Evolutionary conservation across 2,113 vertebrate species (phyloP).

Genomic region (Tachycineta bicolor): DNA sequence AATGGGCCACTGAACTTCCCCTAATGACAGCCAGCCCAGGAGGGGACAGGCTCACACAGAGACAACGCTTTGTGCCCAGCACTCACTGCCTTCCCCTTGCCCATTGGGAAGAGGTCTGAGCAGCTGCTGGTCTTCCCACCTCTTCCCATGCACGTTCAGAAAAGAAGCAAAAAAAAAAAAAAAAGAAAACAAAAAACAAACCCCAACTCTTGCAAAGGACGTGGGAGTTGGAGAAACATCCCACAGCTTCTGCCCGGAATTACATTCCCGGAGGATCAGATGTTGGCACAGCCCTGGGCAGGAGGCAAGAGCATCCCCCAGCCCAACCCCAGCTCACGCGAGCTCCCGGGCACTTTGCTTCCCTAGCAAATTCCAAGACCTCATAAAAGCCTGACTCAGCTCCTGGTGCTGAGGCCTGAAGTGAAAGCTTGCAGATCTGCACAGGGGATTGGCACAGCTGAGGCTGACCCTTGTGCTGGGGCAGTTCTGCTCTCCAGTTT

Average conservation of each 20-base stretch:
- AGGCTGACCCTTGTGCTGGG: not conserved
- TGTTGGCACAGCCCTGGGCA: not conserved
- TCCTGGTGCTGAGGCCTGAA: not conserved
- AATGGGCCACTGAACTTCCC: not conserved
- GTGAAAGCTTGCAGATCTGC: slow-evolving; percentile 46
- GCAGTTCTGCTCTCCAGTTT: not conserved
- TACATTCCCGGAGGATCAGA: not conserved
- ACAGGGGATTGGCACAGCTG: not conserved
- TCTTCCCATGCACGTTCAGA: not conserved
- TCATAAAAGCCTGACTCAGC: slow-evolving; percentile 51
- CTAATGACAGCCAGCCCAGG: not conserved
- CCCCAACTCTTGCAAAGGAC: not conserved
- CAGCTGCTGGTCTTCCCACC: not conserved
- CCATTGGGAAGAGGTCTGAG: not conserved
- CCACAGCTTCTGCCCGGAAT: not conserved
- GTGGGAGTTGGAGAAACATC: not conserved
- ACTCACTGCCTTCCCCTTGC: not conserved
- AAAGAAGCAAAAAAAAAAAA: not conserved
- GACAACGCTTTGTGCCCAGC: fast-evolving
- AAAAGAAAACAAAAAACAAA: not conserved
- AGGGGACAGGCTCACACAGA: not conserved
- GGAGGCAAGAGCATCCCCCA: not conserved
- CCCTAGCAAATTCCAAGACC: slow-evolving; percentile 18
- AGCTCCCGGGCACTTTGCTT: not conserved
- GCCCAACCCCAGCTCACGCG: not conserved